phyloP scores from a whole-genome alignment of 2,888 invertebrate species.

The Conistra vaccinii region DNA sequence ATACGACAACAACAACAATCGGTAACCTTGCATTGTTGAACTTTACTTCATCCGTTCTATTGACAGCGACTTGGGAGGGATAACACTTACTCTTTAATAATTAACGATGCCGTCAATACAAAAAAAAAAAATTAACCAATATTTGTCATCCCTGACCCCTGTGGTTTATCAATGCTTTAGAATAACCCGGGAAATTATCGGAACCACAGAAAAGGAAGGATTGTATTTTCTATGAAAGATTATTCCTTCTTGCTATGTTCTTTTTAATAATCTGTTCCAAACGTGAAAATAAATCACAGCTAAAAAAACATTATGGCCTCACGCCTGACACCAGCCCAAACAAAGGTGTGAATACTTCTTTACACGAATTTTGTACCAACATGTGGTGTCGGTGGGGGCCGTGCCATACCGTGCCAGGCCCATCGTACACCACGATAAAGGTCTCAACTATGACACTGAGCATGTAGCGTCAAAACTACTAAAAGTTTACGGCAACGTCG shows the following conservation, averaged over 20 bases:
- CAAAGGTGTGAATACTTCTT: conserved; percentile 78
- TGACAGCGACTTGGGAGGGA: background rate
- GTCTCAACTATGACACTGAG: conserved; percentile 87
- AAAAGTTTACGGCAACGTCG: conserved; percentile 80
- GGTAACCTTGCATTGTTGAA: conserved; percentile 33
- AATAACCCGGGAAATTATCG: background rate
- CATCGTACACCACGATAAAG: conserved; percentile 82
- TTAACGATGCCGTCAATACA: background rate
- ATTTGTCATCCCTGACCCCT: conserved; percentile 16
- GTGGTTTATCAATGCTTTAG: background rate
- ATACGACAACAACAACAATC: conserved; percentile 7
- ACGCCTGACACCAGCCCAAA: conserved; percentile 1
- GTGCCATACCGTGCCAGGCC: conserved; percentile 89
- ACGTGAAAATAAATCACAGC: background rate
- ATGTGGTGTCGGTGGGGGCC: conserved; percentile 85
- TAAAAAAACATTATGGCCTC: background rate
- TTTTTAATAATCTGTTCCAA: background rate
- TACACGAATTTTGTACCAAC: conserved; percentile 79
- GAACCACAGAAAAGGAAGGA: background rate
- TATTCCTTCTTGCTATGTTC: background rate
- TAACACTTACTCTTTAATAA: background rate
- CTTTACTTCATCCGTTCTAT: conserved; percentile 24
- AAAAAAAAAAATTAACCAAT: conserved; percentile 27
- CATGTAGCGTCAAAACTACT: conserved; percentile 87
- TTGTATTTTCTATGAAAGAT: background rate